Conservation (phyloP, 2,113 vertebrate genomes). For the Merops nubicus region DNA sequence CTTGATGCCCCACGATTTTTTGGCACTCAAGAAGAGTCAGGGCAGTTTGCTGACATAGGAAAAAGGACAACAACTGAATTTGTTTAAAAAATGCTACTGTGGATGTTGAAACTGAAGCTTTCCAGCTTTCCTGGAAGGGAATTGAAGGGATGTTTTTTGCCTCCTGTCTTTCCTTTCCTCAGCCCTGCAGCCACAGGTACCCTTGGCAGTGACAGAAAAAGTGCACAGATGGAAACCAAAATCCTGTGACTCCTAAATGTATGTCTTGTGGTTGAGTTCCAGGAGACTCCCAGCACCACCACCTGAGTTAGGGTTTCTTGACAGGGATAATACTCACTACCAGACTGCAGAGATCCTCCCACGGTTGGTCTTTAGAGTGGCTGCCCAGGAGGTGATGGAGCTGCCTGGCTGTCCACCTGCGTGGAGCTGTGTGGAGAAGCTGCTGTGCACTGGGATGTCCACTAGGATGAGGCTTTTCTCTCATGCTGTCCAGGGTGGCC, state of each 20-base stretch:
- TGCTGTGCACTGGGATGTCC: not conserved
- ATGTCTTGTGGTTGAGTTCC: not conserved
- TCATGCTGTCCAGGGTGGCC: constrained; percentile 75
- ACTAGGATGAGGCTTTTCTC: constrained; percentile 65
- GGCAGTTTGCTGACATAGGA: not conserved
- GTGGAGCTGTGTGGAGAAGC: not conserved
- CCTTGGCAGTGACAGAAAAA: not conserved
- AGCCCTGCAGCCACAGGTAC: not conserved
- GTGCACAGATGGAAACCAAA: not conserved
- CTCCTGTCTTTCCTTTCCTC: not conserved
- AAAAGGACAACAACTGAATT: not conserved
- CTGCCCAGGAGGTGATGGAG: not conserved
- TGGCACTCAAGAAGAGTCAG: not conserved
- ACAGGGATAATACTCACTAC: not conserved
- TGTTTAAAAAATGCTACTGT: not conserved
- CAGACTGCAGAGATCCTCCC: not conserved
- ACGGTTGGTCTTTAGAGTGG: not conserved
- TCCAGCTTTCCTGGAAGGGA: not conserved
- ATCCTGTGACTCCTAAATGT: not conserved
- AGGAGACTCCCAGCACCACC: not conserved
- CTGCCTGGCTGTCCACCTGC: not conserved
- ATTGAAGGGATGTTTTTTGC: not conserved
- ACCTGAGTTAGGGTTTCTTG: not conserved
- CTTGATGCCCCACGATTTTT: not conserved
- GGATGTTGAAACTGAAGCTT: not conserved